Percentiles rank a stretch among this genome's conserved stretches.
These are phyloP conservation scores for Lordiphosa andalusiaca DNA, from an alignment of 2,888 invertebrate genomes.

Conservation along the genomic window DNA sequence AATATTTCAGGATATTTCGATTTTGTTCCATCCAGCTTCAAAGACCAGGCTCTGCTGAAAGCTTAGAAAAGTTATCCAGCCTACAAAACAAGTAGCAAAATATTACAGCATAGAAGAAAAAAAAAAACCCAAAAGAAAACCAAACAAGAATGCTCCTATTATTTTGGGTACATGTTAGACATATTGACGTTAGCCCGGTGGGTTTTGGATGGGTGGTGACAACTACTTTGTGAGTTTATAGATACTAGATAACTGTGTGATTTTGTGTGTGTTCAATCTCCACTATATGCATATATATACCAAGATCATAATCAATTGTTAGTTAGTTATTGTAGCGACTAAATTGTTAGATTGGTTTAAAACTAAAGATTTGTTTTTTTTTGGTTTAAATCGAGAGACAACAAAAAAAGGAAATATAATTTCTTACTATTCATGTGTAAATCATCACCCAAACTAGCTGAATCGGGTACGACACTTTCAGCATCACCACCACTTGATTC, in stretches of 20 bases:
- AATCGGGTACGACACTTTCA: slow-evolving; percentile 92
- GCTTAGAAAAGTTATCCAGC: background rate
- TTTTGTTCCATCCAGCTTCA: background rate
- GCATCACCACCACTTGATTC: slow-evolving; percentile 92
- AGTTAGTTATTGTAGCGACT: slow-evolving; percentile 29
- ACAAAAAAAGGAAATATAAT: slow-evolving; percentile 67
- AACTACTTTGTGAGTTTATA: slow-evolving; percentile 7
- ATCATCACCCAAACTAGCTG: slow-evolving; percentile 91
- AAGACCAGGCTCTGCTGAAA: slow-evolving; percentile 18
- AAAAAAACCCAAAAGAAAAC: background rate
- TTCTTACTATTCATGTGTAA: slow-evolving; percentile 84
- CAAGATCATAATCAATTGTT: slow-evolving; percentile 6
- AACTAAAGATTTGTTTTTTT: slow-evolving; percentile 30
- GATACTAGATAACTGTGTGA: background rate
- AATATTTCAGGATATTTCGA: background rate
- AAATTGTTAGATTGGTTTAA: slow-evolving; percentile 11
- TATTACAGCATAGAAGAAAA: slow-evolving; percentile 2
- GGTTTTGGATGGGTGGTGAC: slow-evolving; percentile 1
- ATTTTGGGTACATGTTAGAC: background rate
- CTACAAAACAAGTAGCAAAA: background rate
- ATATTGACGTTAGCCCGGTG: background rate
- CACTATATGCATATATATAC: background rate
- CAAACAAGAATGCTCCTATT: slow-evolving; percentile 2
- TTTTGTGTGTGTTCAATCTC: background rate
- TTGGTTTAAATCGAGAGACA: slow-evolving; percentile 65